Evolutionary conservation across 2,113 vertebrate genomes (phyloP).

Genomic region (Astur gentilis): DNA sequence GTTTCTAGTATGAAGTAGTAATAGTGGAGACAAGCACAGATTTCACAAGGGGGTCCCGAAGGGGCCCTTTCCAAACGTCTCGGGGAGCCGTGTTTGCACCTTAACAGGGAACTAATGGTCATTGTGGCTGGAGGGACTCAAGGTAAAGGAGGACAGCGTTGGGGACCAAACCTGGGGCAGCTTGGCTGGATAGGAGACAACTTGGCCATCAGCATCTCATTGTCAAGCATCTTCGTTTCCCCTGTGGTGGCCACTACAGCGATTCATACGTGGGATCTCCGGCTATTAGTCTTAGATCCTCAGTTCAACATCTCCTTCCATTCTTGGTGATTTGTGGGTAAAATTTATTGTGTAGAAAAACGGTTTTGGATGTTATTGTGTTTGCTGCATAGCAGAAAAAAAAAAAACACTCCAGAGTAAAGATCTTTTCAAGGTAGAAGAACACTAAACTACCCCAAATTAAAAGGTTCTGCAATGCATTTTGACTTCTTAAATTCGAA

Average conservation of each 20-base stretch:
- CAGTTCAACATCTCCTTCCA: not conserved
- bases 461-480: not conserved
- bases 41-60: not conserved
- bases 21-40: conserved; percentile 62
- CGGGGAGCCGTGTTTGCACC: conserved; percentile 56
- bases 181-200: not conserved
- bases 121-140: not conserved
- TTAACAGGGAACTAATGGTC: conserved; percentile 19
- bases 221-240: not conserved
- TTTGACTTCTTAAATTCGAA: not conserved
- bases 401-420: not conserved
- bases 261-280: not conserved
- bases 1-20: conserved; percentile 35
- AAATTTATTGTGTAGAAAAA: not conserved
- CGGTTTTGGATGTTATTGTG: not conserved
- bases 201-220: not conserved
- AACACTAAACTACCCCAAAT: not conserved
- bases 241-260: not conserved
- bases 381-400: not conserved
- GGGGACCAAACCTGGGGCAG: not conserved
- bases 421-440: not conserved
- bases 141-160: not conserved
- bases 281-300: not conserved
- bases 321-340: not conserved
- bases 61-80: conserved; percentile 9